A percentile compares a stretch with the other conserved stretches of the same genome.
Conservation (phyloP, 2,113 vertebrate genomes). For the Chionis minor region DNA sequence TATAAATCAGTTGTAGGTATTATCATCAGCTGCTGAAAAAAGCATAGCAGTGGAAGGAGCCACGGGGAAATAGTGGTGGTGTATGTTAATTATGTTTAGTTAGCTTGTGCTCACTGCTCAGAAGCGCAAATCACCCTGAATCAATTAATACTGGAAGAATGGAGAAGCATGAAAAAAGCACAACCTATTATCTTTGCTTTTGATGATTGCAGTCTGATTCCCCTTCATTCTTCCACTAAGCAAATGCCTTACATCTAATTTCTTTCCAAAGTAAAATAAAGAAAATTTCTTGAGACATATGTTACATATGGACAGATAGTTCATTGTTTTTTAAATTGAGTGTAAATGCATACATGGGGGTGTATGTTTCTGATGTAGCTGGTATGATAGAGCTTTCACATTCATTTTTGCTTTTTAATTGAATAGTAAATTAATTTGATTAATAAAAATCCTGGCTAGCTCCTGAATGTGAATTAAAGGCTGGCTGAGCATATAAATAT, state of each 20-base stretch:
- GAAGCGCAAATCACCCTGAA: background rate
- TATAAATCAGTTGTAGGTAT: background rate
- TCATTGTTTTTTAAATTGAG: slow-evolving; percentile 4
- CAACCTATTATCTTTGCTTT: background rate
- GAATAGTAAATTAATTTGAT: slow-evolving; percentile 55
- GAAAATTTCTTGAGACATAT: background rate
- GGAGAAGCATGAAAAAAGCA: background rate
- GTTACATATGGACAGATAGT: background rate
- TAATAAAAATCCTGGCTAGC: slow-evolving; percentile 1
- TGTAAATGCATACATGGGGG: background rate
- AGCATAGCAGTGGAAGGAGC: background rate
- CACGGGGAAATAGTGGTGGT: background rate
- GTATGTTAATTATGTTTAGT: background rate
- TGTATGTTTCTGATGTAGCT: background rate
- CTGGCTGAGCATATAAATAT: background rate
- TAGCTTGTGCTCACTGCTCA: background rate
- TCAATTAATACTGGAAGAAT: background rate
- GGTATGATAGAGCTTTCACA: slow-evolving; percentile 11
- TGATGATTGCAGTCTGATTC: background rate
- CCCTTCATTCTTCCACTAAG: background rate
- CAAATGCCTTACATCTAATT: background rate
- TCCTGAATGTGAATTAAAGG: background rate
- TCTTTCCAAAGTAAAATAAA: slow-evolving; percentile 3
- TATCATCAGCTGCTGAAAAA: background rate
- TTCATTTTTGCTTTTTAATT: slow-evolving; percentile 60